Conservation (phyloP, 2,888 invertebrate species). For the Lasioglossum pauxillum region DNA sequence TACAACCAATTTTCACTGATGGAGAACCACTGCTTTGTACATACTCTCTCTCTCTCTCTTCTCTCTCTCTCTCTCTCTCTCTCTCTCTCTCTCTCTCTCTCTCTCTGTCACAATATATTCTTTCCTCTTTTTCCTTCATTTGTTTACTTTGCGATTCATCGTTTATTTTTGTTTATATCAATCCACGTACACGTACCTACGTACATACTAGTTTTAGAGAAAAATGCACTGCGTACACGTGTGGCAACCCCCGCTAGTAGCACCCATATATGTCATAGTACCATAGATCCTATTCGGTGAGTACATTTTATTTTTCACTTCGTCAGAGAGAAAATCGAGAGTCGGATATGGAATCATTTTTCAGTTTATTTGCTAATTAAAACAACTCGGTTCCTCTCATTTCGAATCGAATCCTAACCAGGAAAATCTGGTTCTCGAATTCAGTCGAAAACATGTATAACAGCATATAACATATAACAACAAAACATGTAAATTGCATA, state of each 20-base stretch:
- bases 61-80: too few species aligned
- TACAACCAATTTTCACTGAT: background rate
- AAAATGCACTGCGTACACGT: constrained; percentile 74
- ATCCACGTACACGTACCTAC: constrained; percentile 47
- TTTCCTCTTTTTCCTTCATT: constrained; percentile 33
- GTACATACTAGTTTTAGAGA: constrained; percentile 70
- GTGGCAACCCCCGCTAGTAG: constrained; percentile 77
- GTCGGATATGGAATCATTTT: constrained; percentile 43
- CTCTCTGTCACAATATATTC: background rate
- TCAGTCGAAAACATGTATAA: too few species aligned
- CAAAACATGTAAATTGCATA: too few species aligned
- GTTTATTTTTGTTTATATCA: constrained; percentile 40
- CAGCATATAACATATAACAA: too few species aligned
- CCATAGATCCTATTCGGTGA: constrained; percentile 78
- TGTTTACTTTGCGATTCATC: constrained; percentile 35
- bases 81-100: too few species aligned
- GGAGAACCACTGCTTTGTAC: background rate
- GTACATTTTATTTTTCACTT: constrained; percentile 80
- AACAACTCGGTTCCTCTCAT: background rate
- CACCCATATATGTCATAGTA: constrained; percentile 77
- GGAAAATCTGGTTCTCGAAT: too few species aligned
- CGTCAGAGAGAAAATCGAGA: constrained; percentile 43
- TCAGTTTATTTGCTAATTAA: background rate
- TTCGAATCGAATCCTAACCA: background rate
- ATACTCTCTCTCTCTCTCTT: background rate